A percentile compares a stretch with the other conserved stretches of the same genome.
Evolutionary conservation across 2,113 vertebrate species (phyloP).

Genomic region (Xenopus laevis): DNA sequence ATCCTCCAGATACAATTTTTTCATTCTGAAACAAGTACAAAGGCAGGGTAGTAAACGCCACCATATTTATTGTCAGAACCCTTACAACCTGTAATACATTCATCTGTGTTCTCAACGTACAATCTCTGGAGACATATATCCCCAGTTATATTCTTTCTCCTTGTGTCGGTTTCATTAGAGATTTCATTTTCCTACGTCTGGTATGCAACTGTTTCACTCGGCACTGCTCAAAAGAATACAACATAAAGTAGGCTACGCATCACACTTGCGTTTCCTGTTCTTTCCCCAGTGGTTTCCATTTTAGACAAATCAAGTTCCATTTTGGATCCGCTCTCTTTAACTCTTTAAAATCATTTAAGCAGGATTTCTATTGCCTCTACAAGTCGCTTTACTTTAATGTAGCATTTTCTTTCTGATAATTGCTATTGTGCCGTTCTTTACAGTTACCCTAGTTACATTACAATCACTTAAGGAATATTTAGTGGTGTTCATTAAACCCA

Average conservation of each 20-base stretch:
- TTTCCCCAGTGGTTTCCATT: too few relatives aligned
- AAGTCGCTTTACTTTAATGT: too few relatives aligned
- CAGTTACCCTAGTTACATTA: too few relatives aligned
- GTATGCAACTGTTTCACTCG: neutral
- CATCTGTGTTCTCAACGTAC: neutral
- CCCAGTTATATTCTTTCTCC: neutral
- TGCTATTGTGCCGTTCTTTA: too few relatives aligned
- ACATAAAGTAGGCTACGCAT: neutral
- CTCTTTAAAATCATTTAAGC: too few relatives aligned
- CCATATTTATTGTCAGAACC: neutral
- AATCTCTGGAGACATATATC: neutral
- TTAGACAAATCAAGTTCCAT: too few relatives aligned
- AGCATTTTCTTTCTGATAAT: too few relatives aligned
- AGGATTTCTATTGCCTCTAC: too few relatives aligned
- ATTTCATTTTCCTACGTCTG: neutral
- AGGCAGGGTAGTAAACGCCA: neutral
- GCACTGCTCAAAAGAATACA: neutral
- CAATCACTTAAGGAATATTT: too few relatives aligned
- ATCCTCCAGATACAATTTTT: neutral
- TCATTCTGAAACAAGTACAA: neutral
- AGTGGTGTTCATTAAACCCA: constrained; percentile 15
- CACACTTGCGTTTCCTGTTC: too few relatives aligned
- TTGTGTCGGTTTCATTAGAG: neutral
- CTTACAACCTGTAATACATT: neutral
- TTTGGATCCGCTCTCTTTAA: too few relatives aligned